phyloP scores from a whole-genome alignment of 2,113 vertebrate genomes.

The Electrona antarctica region DNA sequence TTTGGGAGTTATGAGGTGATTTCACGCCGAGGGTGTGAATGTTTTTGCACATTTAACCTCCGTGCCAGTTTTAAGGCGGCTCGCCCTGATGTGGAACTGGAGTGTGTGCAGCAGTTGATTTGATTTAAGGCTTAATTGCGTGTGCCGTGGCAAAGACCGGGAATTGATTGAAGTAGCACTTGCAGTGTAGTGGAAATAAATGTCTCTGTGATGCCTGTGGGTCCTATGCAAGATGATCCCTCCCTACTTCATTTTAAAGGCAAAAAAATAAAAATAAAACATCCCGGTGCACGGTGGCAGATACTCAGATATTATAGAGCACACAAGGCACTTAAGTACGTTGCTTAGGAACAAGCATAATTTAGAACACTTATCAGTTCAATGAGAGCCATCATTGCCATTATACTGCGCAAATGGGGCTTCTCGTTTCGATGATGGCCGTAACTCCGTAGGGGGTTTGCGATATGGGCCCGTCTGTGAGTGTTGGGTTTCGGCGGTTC shows the following conservation, averaged over 20 bases:
- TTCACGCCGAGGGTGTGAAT: too few relatives aligned
- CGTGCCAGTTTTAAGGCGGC: too few relatives aligned
- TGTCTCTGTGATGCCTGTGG: conserved; percentile 9
- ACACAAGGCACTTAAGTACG: conserved; percentile 5
- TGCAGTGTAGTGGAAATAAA: not conserved
- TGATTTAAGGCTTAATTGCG: not conserved
- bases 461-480: not conserved
- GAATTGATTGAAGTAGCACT: conserved; percentile 6
- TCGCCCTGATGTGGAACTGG: too few relatives aligned
- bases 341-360: conserved; percentile 67
- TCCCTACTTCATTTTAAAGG: not conserved
- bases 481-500: conserved; percentile 25
- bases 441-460: too few relatives aligned
- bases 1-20: too few relatives aligned
- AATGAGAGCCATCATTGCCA: conserved; percentile 3
- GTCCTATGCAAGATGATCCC: not conserved
- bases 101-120: not conserved
- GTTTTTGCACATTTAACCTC: too few relatives aligned
- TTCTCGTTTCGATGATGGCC: conserved; percentile 1
- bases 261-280: conserved; percentile 17
- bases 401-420: conserved; percentile 20
- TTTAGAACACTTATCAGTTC: conserved; percentile 30
- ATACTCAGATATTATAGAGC: conserved; percentile 22
- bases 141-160: not conserved
- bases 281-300: conserved; percentile 6